Conservation (phyloP, 2,888 invertebrate genomes). For the Cosmopolites sordidus region DNA sequence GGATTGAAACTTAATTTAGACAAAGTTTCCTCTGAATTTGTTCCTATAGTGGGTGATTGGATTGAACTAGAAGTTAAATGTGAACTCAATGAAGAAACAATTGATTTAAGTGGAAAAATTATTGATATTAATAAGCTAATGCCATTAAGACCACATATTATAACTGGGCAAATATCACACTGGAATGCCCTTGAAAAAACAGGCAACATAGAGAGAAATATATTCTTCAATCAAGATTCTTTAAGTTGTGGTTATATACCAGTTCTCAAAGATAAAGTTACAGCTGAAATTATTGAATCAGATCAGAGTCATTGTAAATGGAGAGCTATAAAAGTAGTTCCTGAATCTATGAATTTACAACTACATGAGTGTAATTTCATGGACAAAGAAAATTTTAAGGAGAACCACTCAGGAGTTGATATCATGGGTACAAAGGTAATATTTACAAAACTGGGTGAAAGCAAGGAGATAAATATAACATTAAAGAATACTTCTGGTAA, state of each 20-base stretch:
- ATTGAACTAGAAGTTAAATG: conserved; percentile 60
- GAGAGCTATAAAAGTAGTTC: conserved; percentile 56
- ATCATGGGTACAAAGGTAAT: conserved; percentile 51
- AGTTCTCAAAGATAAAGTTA: conserved; percentile 58
- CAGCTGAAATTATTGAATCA: conserved; percentile 69
- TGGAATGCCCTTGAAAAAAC: conserved; percentile 45
- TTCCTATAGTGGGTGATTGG: conserved; percentile 69
- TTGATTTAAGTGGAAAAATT: conserved; percentile 54
- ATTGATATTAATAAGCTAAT: conserved; percentile 58
- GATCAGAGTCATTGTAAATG: conserved; percentile 55
- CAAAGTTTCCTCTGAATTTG: conserved; percentile 57
- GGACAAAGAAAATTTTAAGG: conserved; percentile 22
- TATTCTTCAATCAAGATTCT: conserved; percentile 57
- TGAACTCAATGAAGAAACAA: conserved; percentile 56
- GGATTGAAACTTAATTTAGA: conserved; percentile 61
- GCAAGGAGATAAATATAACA: conserved; percentile 48
- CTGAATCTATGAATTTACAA: conserved; percentile 29
- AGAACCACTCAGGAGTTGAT: conserved; percentile 50
- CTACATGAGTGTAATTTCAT: not conserved
- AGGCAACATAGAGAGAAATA: conserved; percentile 57
- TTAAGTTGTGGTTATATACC: conserved; percentile 55
- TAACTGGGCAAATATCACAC: conserved; percentile 50
- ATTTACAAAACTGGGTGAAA: conserved; percentile 47
- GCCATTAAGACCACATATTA: conserved; percentile 57
- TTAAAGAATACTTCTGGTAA: conserved; percentile 49